Base-by-base conservation (phyloP, 2,888 invertebrate genomes). In the Rhaphigaster nebulosa region DNA sequence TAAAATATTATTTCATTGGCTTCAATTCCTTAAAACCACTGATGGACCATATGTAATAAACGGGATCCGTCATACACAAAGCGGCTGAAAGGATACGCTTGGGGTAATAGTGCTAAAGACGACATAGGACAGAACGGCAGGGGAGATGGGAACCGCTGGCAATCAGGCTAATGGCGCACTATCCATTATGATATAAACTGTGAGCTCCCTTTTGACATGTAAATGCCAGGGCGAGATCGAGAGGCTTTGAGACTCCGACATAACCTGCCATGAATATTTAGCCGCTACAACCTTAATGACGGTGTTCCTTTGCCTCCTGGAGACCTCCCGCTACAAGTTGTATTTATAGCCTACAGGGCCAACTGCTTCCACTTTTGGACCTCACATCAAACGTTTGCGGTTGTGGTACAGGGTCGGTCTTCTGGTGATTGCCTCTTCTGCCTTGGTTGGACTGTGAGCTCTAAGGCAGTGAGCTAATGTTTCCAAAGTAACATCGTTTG, bases 231-330 rank as follows among this genome's bases (percentile, higher is more conserved):
- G 20, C 3, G 84, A 45, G 84, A 84, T 84, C n/a, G 84, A 45
- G 84, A 50, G 84, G 84, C 84, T 84, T 84, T 84, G 84, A 84
- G 84, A 84, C 45, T 41, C 45, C 84, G 23, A 84, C 84, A 84
- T 84, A 84, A 84, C 84, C 84, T 84, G 45, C 84, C 84, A 84
- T 84, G 84, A 84, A 84, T 84, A 84, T 84, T 84, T 84, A 84
- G 84, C 84, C 45, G 84, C 84, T 84, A 84, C 84, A 84, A 41
- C 84, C 84, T 84, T 84, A 84, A 84, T 84, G 84, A 84, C 84
- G 26, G 45, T 84, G 84, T 84, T 50, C 84, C 84, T 45, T 84
- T 45, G 84, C 45, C 45, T n/a, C 45, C 45, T 10, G 26, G 3
- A 41, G n/a, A 45, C 45, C 45, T 45, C 84, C 38, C 41, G n/a